phyloP scores from a whole-genome alignment of 53 echinoderm and acorn worm genomes.

The Holothuria scabra region DNA sequence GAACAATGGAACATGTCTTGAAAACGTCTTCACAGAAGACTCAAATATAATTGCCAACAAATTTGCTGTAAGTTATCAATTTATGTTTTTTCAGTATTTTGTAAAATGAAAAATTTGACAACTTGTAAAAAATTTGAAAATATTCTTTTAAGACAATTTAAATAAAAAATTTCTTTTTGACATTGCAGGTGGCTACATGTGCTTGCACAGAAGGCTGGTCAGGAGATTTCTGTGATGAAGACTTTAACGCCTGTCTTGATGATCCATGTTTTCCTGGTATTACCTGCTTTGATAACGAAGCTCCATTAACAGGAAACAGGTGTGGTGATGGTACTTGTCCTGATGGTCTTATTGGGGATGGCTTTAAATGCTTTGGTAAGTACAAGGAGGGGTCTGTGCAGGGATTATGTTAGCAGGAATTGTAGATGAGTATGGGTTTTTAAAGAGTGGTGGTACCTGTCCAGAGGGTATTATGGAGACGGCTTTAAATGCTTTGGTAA shows the following conservation, averaged over 20 bases:
- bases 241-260: slow-evolving; percentile 77
- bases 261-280: slow-evolving; percentile 81
- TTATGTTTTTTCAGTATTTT: too few relatives aligned
- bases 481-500: not conserved
- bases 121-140: too few relatives aligned
- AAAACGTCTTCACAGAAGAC: slow-evolving; percentile 61
- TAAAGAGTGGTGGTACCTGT: too few relatives aligned
- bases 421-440: too few relatives aligned
- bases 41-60: slow-evolving; percentile 72
- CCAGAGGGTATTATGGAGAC: too few relatives aligned
- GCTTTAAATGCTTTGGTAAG: slow-evolving; percentile 85
- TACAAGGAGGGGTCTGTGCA: slow-evolving; percentile 12
- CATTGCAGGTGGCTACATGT: slow-evolving; percentile 74
- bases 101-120: too few relatives aligned
- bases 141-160: too few relatives aligned
- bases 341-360: slow-evolving; percentile 68
- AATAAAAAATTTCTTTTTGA: too few relatives aligned
- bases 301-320: slow-evolving; percentile 57
- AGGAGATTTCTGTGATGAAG: slow-evolving; percentile 78
- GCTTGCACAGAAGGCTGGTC: slow-evolving; percentile 64
- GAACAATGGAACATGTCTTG: slow-evolving; percentile 80
- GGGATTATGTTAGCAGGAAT: too few relatives aligned
- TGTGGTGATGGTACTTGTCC: slow-evolving; percentile 81
- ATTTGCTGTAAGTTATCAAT: slow-evolving; percentile 75
- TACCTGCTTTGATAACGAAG: slow-evolving; percentile 70